Percentiles rank a stretch among this genome's conserved stretches.
These are phyloP conservation scores for Paramormyrops hopkinsi DNA, from an alignment of 2,797 vertebrate species.

Conservation along the genomic window DNA sequence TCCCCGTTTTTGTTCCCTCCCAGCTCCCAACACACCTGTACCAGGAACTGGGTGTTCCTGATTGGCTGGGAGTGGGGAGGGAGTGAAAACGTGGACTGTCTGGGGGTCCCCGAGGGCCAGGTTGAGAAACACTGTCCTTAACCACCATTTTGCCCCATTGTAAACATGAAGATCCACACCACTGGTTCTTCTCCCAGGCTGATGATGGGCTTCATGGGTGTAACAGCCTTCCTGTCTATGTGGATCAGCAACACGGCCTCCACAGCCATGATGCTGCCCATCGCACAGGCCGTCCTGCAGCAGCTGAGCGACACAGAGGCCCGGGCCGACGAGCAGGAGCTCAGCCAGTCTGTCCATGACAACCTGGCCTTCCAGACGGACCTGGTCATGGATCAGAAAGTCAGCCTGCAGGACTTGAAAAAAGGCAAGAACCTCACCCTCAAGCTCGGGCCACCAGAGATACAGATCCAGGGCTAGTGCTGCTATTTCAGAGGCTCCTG, in stretches of 20 bases:
- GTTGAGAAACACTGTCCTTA: not conserved
- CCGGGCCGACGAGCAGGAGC: conserved; percentile 39
- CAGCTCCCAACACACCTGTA: not conserved
- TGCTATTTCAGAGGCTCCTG: not conserved
- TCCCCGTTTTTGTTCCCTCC: not conserved
- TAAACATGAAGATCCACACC: not conserved
- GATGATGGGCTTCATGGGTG: conserved; percentile 85
- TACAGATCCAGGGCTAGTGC: conserved; percentile 37
- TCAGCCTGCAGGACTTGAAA: not conserved
- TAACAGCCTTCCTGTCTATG: conserved; percentile 68
- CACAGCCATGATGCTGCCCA: conserved; percentile 94
- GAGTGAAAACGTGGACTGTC: not conserved
- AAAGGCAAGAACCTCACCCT: not conserved
- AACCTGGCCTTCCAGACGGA: conserved; percentile 52
- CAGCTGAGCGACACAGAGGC: conserved; percentile 68
- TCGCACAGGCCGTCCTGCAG: conserved; percentile 73
- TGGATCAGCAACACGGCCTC: conserved; percentile 74
- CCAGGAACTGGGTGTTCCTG: not conserved
- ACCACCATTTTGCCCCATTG: not conserved
- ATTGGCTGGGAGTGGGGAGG: not conserved
- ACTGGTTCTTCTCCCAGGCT: conserved; percentile 55
- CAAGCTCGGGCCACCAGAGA: conserved; percentile 57
- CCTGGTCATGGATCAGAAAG: conserved; percentile 30
- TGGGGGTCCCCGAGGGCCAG: not conserved
- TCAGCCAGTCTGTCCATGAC: conserved; percentile 24